These are phyloP conservation scores for Naso thynnoides DNA, from an alignment of 2,797 vertebrate genomes.

Conservation along the genomic window DNA sequence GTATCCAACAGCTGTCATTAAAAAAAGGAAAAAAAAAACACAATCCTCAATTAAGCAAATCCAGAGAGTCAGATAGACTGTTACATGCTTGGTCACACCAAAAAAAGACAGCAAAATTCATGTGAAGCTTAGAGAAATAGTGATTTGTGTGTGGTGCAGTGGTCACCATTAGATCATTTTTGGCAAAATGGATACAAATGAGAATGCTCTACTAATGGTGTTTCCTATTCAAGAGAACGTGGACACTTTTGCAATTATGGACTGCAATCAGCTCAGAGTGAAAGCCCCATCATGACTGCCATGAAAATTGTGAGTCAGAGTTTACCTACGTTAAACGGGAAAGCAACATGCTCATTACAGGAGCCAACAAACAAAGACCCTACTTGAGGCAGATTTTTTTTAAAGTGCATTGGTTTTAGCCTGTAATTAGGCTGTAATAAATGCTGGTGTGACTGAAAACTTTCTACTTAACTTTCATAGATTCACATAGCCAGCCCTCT, in stretches of 20 bases:
- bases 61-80: not conserved
- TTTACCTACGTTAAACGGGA: not conserved
- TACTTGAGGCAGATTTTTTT: not conserved
- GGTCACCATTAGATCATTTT: not conserved
- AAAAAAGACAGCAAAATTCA: slow-evolving; percentile 7
- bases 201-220: slow-evolving; percentile 1
- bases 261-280: not conserved
- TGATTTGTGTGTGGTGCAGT: slow-evolving; percentile 8
- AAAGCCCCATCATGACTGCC: not conserved
- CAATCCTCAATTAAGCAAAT: slow-evolving; percentile 14
- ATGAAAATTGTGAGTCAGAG: slow-evolving; percentile 13
- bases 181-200: slow-evolving; percentile 21
- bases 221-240: slow-evolving; percentile 20
- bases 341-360: not conserved
- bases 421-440: not conserved
- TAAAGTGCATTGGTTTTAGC: slow-evolving; percentile 1
- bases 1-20: too few relatives aligned
- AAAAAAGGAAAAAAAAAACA: not conserved
- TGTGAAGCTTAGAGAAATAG: slow-evolving; percentile 2
- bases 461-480: too few relatives aligned
- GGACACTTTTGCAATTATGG: slow-evolving; percentile 32
- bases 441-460: not conserved
- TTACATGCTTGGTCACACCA: slow-evolving; percentile 3
- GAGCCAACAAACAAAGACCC: not conserved
- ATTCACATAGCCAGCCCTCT: too few relatives aligned